Evolutionary conservation across 2,888 invertebrate genomes (phyloP).

Genomic region (Pelosia muscerda): DNA sequence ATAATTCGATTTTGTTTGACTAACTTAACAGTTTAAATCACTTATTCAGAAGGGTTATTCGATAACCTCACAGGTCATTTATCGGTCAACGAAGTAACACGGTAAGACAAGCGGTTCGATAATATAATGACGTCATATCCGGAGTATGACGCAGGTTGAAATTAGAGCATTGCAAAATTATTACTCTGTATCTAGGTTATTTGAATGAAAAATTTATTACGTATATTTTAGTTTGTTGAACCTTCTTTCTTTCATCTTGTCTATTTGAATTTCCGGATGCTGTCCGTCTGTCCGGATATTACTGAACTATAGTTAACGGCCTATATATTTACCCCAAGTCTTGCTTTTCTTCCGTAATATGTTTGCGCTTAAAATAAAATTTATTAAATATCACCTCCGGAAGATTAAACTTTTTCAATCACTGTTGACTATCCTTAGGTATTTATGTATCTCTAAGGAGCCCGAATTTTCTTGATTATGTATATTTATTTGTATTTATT

Average conservation of each 20-base stretch:
- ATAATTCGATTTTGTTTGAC: too few species aligned
- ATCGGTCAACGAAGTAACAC: not conserved
- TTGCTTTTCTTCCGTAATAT: too few species aligned
- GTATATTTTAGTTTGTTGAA: conserved; percentile 3
- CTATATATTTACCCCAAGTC: too few species aligned
- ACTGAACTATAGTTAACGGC: not conserved
- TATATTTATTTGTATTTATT: too few species aligned
- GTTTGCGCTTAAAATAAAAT: too few species aligned
- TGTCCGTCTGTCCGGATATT: not conserved
- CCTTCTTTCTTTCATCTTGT: conserved; percentile 4
- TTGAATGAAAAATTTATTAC: conserved; percentile 12
- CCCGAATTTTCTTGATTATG: too few species aligned
- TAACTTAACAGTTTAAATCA: too few species aligned
- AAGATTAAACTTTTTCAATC: too few species aligned
- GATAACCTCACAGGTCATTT: not conserved
- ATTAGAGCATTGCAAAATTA: conserved; percentile 18
- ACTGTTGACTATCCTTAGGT: too few species aligned
- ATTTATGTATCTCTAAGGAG: too few species aligned
- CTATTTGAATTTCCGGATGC: not conserved
- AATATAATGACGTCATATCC: conserved; percentile 11
- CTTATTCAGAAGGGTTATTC: not conserved
- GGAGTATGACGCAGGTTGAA: not conserved
- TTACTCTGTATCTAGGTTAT: conserved; percentile 14
- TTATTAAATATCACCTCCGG: too few species aligned
- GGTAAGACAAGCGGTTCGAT: not conserved